These are phyloP conservation scores for Anolis sagrei DNA, from an alignment of 2,113 vertebrate genomes.

Conservation along the genomic window DNA sequence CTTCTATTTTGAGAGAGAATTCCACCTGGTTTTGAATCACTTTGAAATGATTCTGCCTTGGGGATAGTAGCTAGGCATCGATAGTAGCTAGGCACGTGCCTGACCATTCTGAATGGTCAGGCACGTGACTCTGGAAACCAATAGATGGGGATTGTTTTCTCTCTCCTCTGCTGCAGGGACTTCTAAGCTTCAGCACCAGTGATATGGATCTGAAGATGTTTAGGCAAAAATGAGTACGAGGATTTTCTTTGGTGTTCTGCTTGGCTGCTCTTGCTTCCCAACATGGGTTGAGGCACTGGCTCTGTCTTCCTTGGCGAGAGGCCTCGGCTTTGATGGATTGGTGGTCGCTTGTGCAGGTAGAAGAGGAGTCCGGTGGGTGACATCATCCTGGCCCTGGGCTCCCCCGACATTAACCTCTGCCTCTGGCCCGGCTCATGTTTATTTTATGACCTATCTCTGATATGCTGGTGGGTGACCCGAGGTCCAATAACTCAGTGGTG, in stretches of 20 bases:
- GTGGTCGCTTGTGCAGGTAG: background rate
- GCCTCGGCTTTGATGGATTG: background rate
- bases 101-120: no score
- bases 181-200: background rate
- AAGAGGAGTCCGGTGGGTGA: background rate
- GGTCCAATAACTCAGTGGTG: constrained; percentile 9
- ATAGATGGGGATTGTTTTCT: no score
- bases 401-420: background rate
- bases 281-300: background rate
- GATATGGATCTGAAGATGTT: background rate
- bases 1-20: background rate
- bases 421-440: constrained; percentile 47
- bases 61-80: no score
- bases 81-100: no score
- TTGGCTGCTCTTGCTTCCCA: background rate
- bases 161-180: background rate
- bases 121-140: no score
- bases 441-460: constrained; percentile 62
- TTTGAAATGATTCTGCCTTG: background rate
- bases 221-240: background rate
- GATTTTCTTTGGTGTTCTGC: background rate
- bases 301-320: background rate
- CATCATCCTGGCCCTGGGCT: background rate
- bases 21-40: background rate
- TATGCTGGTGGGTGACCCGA: constrained; percentile 30